Evolutionary conservation across 2,888 invertebrate species (phyloP), one percentile per base, ranked within the genome.

Genomic region (Neuroscelio doddi): DNA sequence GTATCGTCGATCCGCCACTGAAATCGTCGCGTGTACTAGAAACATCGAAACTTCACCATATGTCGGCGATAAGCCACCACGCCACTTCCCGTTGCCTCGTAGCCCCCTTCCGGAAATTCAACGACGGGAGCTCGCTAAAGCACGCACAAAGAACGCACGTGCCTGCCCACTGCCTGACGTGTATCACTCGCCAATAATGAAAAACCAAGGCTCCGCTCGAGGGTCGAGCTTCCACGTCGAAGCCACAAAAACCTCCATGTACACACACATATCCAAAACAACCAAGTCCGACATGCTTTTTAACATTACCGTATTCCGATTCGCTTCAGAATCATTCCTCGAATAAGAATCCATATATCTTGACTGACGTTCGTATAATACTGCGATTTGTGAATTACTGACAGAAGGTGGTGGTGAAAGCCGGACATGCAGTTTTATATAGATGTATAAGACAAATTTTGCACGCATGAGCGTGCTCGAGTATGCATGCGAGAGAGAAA

Each of bases 121-220:
- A 51, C 52, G 24, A 62, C 53, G 56, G 41, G 52, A 50, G 64
- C 56, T 58, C 59, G 46, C 47, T 59, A 58, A 70, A 66, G 63
- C 70, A 72, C 70, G 68, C 69, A 70, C 68, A 72, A 68, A 69
- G 46, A 65, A 67, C 69, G 53, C 66, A 70, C 64, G 69, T 68
- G 69, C 67, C 64, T 65, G 64, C 62, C 64, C 55, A 56, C 63
- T 51, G 53, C 36, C 64, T 47, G 61, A 65, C 57, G 59, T 63
- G 34, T 49, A 59, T 49, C 59, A 63, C 59, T 62, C 63, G 53
- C 50, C 58, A 38, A 55, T 45, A 38, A 55, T 45, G 44, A 63
- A 51, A 62, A 53, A 41, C 61, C 38, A 45, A 57, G 56, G 66
- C 34, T 3, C 10, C 21, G 21, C 3, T 21, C 44, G 24, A 44